Evolutionary conservation across 2,113 vertebrate genomes (phyloP).

Genomic region (Saimiri boliviensis): DNA sequence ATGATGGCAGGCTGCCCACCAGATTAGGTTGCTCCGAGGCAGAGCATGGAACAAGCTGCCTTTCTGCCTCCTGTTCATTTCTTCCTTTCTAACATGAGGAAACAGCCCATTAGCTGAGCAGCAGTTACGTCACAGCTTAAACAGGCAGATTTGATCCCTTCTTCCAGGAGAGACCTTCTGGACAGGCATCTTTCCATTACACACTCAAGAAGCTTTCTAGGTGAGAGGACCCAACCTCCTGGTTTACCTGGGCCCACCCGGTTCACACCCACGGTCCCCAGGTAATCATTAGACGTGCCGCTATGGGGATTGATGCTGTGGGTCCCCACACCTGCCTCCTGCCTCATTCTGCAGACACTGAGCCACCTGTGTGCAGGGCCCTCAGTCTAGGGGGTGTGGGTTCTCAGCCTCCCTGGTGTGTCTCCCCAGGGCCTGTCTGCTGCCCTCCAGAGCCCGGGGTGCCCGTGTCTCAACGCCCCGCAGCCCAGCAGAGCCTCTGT

Average conservation of each 20-base stretch:
- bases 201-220: too few species aligned
- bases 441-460: background rate
- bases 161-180: background rate
- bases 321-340: fast-evolving
- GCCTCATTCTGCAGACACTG: background rate
- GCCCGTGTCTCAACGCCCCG: background rate
- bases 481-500: fast-evolving
- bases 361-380: background rate
- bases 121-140: background rate
- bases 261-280: background rate
- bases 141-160: background rate
- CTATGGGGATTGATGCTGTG: fast-evolving
- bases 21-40: background rate
- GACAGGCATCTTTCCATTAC: background rate
- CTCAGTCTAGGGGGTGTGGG: fast-evolving
- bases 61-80: fast-evolving
- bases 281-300: background rate
- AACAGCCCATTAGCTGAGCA: fast-evolving
- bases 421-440: background rate
- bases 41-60: too few species aligned
- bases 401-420: background rate
- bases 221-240: background rate
- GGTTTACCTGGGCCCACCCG: background rate
- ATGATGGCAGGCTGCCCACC: background rate
- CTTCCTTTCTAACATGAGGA: background rate